Percentiles rank a stretch among this genome's conserved stretches.
Evolutionary conservation across 1,140 invertebrate genomes (phyloP).

Genomic region (Heliothis virescens): DNA sequence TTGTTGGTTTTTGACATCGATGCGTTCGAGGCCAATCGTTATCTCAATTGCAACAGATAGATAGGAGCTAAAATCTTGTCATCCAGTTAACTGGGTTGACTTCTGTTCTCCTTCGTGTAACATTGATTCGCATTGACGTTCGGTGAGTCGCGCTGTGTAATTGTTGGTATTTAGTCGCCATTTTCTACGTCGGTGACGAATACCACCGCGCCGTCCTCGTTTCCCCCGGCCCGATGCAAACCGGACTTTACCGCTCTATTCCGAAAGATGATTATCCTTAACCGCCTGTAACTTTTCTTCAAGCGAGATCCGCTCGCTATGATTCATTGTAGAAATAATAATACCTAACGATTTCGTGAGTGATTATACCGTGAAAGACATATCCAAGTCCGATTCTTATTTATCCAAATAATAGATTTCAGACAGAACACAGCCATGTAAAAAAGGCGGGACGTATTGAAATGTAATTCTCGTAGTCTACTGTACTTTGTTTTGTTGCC

Average conservation of each 20-base stretch:
- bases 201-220: constrained; percentile 80
- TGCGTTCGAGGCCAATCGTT: constrained; percentile 59
- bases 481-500: constrained; percentile 50
- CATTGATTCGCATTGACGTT: constrained; percentile 60
- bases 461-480: constrained; percentile 47
- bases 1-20: constrained; percentile 58
- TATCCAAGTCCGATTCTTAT: constrained; percentile 11
- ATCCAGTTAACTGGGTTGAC: constrained; percentile 49
- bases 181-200: constrained; percentile 85
- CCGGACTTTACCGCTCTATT: constrained; percentile 75
- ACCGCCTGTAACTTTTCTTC: constrained; percentile 60
- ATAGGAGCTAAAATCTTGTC: constrained; percentile 60
- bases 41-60: constrained; percentile 67
- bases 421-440: constrained; percentile 58
- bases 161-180: constrained; percentile 85
- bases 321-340: constrained; percentile 83
- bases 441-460: constrained; percentile 70
- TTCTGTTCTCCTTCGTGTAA: constrained; percentile 53
- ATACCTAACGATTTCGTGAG: constrained; percentile 60
- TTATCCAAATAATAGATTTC: constrained; percentile 52
- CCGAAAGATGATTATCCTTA: constrained; percentile 74
- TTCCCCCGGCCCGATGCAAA: constrained; percentile 71
- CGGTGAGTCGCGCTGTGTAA: constrained; percentile 67
- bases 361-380: constrained; percentile 55
- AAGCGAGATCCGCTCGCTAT: constrained; percentile 69